These are phyloP conservation scores for Hapalemur alaotrensis DNA, from an alignment of 2,797 vertebrate genomes.

Conservation along the genomic window DNA sequence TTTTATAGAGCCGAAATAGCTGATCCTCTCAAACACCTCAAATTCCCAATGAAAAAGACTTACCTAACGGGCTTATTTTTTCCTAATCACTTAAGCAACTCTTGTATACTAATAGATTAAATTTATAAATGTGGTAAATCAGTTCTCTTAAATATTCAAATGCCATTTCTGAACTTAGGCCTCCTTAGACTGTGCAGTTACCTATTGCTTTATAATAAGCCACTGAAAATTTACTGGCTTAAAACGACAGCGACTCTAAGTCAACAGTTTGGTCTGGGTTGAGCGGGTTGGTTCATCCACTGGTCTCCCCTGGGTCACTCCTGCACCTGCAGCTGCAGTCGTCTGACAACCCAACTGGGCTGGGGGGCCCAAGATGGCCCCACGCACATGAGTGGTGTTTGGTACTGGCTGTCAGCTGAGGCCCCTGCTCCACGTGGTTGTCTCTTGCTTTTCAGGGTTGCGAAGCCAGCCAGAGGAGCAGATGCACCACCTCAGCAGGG, in stretches of 20 bases:
- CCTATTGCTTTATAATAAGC: neutral
- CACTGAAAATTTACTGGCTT: neutral
- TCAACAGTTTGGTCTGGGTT: neutral
- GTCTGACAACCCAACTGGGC: neutral
- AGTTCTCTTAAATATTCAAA: neutral
- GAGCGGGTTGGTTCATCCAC: neutral
- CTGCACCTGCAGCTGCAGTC: neutral
- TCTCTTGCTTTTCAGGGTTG: neutral
- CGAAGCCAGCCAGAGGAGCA: neutral
- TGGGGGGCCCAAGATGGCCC: neutral
- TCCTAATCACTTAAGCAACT: neutral
- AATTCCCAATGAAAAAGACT: neutral
- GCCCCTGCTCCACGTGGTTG: neutral
- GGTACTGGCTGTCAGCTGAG: neutral
- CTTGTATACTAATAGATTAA: neutral
- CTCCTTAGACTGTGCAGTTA: neutral
- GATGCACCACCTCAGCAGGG: neutral
- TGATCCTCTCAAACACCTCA: neutral
- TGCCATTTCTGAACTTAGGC: neutral
- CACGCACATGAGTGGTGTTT: neutral
- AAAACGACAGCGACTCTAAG: neutral
- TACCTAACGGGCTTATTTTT: neutral
- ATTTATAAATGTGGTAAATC: neutral
- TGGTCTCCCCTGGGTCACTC: neutral
- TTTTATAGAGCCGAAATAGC: slow-evolving; percentile 1